Base-by-base conservation (phyloP, 2,888 invertebrate genomes). In the Carabus problematicus region DNA sequence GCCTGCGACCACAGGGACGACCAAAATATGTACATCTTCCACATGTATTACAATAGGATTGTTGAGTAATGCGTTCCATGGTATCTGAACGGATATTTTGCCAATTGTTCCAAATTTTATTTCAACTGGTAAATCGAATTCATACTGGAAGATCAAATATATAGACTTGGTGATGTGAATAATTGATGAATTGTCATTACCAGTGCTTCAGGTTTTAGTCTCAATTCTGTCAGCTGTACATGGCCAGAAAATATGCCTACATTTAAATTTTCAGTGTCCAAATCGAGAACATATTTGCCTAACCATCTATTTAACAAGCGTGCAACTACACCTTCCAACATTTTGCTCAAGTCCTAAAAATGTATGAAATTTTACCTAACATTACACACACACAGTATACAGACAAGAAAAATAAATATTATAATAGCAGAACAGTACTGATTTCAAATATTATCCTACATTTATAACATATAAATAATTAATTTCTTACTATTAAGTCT, bases 171-270 rank as follows among this genome's bases (percentile, higher is more conserved):
- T 14, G 52, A 16, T 8, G 49, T n/a, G 12, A 8, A 49, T 49
- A n/a, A 16, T 8, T 49, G 49, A 18, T 49, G 14, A 14, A n/a
- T 9, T 14, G 12, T 18, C 82, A 88, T 86, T 82, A 94, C 93
- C 86, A 94, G 80, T 73, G 93, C 93, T 80, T 93, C 93, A 40
- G 92, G 89, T 78, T 92, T 91, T 42, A 94, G 83, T 79, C 90
- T 91, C 59, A 94, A 82, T 77, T 93, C 92, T 1, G 88, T 88
- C 62, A 94, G 85, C 79, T 90, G 91, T 64, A 93, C 91, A 77
- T 89, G 88, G 71, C 93, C 93, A 72, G 91, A 91, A 81, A 93
- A 92, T 74, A 94, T 92, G 75, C 93, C 93, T 70, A 93, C 89
- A 77, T 92, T 92, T 60, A 94, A 86, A 79, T 92, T 91, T 83